Evolutionary conservation across 2,797 vertebrate genomes (phyloP).

Genomic region (Antrozous pallidus): DNA sequence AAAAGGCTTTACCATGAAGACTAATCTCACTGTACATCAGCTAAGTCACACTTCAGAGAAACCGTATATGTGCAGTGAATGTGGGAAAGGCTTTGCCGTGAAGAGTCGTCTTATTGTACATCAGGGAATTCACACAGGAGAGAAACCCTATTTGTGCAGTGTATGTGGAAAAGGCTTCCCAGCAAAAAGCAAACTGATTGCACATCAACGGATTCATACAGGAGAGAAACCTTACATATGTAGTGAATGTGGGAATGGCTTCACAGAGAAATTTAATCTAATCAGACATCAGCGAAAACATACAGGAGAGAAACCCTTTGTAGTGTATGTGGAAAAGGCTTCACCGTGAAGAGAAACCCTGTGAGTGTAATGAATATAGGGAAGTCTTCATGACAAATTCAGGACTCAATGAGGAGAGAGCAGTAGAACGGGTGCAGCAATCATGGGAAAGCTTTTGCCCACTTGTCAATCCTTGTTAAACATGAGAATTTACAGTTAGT

Average conservation of each 20-base stretch:
- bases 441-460: slow-evolving; percentile 36
- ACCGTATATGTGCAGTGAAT: slow-evolving; percentile 41
- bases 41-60: slow-evolving; percentile 61
- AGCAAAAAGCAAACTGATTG: neutral
- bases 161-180: neutral
- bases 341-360: slow-evolving; percentile 36
- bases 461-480: slow-evolving; percentile 15
- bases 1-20: slow-evolving; percentile 63
- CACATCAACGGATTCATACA: neutral
- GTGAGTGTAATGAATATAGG: neutral
- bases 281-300: neutral
- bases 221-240: neutral
- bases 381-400: slow-evolving; percentile 22
- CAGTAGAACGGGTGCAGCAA: neutral
- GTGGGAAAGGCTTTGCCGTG: slow-evolving; percentile 46
- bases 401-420: slow-evolving; percentile 29
- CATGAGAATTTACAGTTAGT: slow-evolving; percentile 40
- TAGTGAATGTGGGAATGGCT: neutral
- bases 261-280: neutral
- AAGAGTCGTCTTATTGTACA: slow-evolving; percentile 36
- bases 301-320: neutral
- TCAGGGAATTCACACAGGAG: slow-evolving; percentile 38
- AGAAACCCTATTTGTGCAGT: slow-evolving; percentile 16
- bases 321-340: neutral
- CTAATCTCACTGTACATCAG: slow-evolving; percentile 30